phyloP scores from a whole-genome alignment of 2,113 vertebrate species.

The Aegithalos caudatus region DNA sequence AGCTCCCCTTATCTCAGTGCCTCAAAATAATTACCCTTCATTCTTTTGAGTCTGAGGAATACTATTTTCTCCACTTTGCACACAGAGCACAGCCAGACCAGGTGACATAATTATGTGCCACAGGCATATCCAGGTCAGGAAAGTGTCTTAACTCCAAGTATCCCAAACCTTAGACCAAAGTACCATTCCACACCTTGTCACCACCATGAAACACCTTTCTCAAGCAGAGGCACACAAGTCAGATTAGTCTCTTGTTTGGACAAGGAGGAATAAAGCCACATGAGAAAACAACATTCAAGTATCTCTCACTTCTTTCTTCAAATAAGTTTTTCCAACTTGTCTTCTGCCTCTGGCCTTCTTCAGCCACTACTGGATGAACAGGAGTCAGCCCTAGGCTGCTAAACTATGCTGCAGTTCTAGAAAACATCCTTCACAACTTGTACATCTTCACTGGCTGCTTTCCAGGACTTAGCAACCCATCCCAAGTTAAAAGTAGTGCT shows the following conservation, averaged over 20 bases:
- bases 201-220: background rate
- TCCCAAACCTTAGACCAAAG: background rate
- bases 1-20: background rate
- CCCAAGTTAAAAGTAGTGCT: background rate
- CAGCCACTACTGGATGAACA: background rate
- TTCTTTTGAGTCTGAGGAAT: background rate
- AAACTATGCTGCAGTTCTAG: background rate
- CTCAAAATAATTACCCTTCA: background rate
- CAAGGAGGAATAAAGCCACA: background rate
- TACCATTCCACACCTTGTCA: background rate
- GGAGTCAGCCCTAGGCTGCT: background rate
- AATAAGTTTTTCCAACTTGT: background rate
- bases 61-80: background rate
- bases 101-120: rapidly evolving
- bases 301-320: background rate
- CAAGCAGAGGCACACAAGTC: background rate
- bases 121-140: background rate
- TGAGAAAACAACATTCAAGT: background rate
- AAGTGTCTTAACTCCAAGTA: background rate
- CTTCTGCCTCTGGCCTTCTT: background rate
- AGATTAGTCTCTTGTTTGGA: background rate
- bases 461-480: background rate
- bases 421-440: background rate
- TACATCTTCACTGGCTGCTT: background rate
- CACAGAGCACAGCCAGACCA: background rate